These are phyloP conservation scores for Ardeotis arabs DNA, from an alignment of 2,113 vertebrate species.

Conservation along the genomic window DNA sequence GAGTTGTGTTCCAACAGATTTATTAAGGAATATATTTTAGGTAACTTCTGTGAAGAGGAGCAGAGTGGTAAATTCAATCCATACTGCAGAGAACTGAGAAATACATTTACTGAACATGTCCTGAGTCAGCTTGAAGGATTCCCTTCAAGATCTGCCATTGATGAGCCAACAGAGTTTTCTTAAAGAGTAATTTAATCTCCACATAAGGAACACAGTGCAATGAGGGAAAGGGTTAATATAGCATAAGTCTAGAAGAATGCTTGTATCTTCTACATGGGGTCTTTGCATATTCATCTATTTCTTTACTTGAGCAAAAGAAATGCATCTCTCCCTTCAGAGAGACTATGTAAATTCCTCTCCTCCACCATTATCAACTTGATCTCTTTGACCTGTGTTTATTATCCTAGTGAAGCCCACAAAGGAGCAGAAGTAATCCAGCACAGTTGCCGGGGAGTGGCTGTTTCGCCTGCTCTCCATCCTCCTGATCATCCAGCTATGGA, in stretches of 20 bases:
- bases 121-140: not conserved
- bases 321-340: not conserved
- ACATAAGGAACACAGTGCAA: not conserved
- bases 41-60: not conserved
- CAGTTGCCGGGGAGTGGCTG: not conserved
- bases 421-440: not conserved
- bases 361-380: not conserved
- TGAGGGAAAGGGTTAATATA: not conserved
- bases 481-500: not conserved
- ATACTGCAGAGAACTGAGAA: not conserved
- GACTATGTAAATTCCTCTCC: not conserved
- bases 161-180: not conserved
- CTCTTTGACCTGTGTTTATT: not conserved
- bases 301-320: not conserved
- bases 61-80: not conserved
- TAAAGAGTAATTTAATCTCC: not conserved
- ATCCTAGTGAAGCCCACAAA: not conserved
- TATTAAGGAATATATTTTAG: not conserved
- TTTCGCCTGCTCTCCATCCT: not conserved
- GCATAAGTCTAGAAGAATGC: not conserved
- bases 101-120: not conserved
- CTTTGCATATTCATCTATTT: not conserved
- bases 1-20: not conserved
- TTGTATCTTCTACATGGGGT: not conserved
- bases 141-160: not conserved